These are phyloP conservation scores for Rhynchophorus ferrugineus DNA, from an alignment of 1,140 invertebrate genomes.

Conservation along the genomic window DNA sequence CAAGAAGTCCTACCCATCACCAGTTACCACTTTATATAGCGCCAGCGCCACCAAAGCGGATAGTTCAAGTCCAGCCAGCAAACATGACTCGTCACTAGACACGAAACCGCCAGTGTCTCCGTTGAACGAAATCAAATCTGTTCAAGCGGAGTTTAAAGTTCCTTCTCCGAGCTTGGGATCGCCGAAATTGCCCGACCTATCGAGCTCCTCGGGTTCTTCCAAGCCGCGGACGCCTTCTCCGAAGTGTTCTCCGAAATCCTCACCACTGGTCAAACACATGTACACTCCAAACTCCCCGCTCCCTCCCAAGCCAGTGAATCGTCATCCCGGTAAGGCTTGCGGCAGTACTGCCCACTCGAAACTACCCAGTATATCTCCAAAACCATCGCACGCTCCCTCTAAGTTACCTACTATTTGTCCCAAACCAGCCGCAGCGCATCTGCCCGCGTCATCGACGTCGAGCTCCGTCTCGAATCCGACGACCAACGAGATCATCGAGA, in stretches of 20 bases:
- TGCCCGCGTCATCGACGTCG: neutral
- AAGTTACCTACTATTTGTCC: neutral
- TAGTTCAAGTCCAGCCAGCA: no score
- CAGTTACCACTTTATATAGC: no score
- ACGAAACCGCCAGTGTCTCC: slow-evolving; percentile 13
- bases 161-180: slow-evolving; percentile 13
- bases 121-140: slow-evolving; percentile 17
- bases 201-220: slow-evolving; percentile 3
- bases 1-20: no score
- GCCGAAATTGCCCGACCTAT: slow-evolving; percentile 12
- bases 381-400: slow-evolving; percentile 2
- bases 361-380: slow-evolving; percentile 3
- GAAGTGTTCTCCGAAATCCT: slow-evolving; percentile 27
- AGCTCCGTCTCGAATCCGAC: slow-evolving; percentile 17
- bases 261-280: slow-evolving; percentile 26
- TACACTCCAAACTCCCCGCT: slow-evolving; percentile 12
- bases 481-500: slow-evolving; percentile 37
- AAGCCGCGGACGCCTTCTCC: slow-evolving; percentile 15
- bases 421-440: neutral
- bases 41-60: no score
- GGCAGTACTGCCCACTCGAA: neutral
- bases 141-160: slow-evolving; percentile 12
- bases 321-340: neutral
- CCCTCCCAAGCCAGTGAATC: neutral
- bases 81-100: no score